Conservation (phyloP, 2,888 invertebrate genomes). For the Phortica okadai region DNA sequence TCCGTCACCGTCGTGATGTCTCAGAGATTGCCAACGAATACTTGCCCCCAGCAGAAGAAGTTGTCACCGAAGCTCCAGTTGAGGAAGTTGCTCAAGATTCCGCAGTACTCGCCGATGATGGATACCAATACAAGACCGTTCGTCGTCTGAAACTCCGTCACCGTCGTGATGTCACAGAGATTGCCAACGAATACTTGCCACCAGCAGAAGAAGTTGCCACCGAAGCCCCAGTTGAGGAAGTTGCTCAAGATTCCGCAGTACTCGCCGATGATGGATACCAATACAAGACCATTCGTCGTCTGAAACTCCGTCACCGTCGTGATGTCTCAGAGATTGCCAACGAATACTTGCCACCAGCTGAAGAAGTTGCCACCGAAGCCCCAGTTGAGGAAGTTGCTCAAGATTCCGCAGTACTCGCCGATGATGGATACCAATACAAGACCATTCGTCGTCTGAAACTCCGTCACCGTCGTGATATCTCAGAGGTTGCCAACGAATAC, state of each 20-base stretch:
- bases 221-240: no score
- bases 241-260: no score
- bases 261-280: slow-evolving; percentile 65
- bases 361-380: no score
- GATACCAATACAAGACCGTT: slow-evolving; percentile 60
- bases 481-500: slow-evolving; percentile 54
- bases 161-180: slow-evolving; percentile 58
- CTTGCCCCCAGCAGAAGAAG: slow-evolving; percentile 36
- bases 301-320: slow-evolving; percentile 57
- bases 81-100: no score
- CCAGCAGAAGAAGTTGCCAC: slow-evolving; percentile 28
- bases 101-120: slow-evolving; percentile 51
- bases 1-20: slow-evolving; percentile 58
- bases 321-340: slow-evolving; percentile 56
- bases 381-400: no score
- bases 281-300: slow-evolving; percentile 60
- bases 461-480: slow-evolving; percentile 53
- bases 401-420: no score
- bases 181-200: slow-evolving; percentile 48
- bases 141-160: slow-evolving; percentile 57
- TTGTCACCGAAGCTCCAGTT: neutral
- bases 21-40: slow-evolving; percentile 53
- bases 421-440: slow-evolving; percentile 64
- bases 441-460: slow-evolving; percentile 62
- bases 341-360: no score